Evolutionary conservation across 2,888 invertebrate species (phyloP).

Genomic region (Lasioglossum marginatum): DNA sequence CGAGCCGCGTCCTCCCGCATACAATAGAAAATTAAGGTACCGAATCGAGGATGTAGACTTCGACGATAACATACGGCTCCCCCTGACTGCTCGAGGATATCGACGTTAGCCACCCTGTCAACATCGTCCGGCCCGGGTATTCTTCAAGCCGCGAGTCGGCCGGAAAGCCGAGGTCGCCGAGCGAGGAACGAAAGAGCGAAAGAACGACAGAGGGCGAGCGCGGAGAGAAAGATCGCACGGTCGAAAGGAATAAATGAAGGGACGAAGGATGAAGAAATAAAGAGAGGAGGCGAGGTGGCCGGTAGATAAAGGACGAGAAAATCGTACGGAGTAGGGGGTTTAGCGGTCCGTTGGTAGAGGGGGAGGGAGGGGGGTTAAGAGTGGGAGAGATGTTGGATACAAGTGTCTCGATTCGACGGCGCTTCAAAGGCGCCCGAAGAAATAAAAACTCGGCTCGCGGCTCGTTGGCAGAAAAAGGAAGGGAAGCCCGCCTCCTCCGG

Average conservation of each 20-base stretch:
- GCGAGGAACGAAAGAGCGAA: background rate
- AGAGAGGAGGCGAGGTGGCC: conserved; percentile 35
- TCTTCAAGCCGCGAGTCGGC: conserved; percentile 35
- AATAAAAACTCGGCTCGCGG: conserved; percentile 67
- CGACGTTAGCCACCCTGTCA: conserved; percentile 51
- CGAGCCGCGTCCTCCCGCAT: background rate
- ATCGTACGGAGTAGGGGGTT: conserved; percentile 16
- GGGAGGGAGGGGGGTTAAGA: background rate
- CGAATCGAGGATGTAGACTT: conserved; percentile 23
- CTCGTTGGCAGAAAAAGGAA: conserved; percentile 71
- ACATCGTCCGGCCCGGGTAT: conserved; percentile 33
- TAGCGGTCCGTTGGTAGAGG: background rate
- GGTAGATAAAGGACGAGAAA: conserved; percentile 38
- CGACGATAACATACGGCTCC: conserved; percentile 23
- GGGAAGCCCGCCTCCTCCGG: conserved; percentile 70
- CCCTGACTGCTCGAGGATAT: conserved; percentile 36
- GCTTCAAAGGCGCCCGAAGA: conserved; percentile 71
- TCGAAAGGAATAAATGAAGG: conserved; percentile 55
- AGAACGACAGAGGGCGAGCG: background rate
- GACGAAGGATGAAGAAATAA: conserved; percentile 45
- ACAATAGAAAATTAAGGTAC: conserved; percentile 49
- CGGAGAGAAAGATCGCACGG: conserved; percentile 25
- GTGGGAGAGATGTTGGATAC: conserved; percentile 46
- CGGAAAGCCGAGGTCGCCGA: background rate
- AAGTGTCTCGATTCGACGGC: conserved; percentile 74